Evolutionary conservation across 2,888 invertebrate species (phyloP), one percentile per base, ranked within the genome.

Genomic region (Coelopa pilipes): DNA sequence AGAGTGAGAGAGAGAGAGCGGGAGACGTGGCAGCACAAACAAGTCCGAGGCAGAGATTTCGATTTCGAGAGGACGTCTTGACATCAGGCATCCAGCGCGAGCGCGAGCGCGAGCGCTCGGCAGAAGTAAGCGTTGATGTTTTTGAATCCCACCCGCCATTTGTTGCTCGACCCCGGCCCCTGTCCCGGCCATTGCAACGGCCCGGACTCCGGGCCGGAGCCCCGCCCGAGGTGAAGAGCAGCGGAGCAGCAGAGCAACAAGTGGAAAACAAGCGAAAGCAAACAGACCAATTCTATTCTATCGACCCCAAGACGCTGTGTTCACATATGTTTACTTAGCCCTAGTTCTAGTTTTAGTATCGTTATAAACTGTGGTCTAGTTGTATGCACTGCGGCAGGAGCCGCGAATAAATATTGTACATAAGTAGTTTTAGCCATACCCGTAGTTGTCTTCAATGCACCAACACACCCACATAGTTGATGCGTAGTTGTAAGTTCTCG

Each of bases 301-400:
- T 80, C 76, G 81, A 81, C 84, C 84, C 85, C 84, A 83, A 83
- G 82, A 85, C 83, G 86, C 86, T 87, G 87, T 87, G 87, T 87
- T 87, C 87, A 87, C 81, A 81, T 82, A 83, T 73, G 72, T 74
- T 77, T 74, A 78, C 75, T 73, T 76, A 75, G 15, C 53, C 17
- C 2, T 66, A 50, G 15, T 21, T 47, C 17, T 47, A 50, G 11
- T 53, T 49, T 66, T 19, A 66, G 24, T 11, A 21, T 4, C 11
- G 21, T 47, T 19, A 47, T 34, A n/a, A 65, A 46, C 11, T n/a
- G 12, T 15, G 21, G 21, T 62, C 5, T 21, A 24, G 17, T 47
- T 66, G 24, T 66, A 66, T 50, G 21, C 24, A 21, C 5, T 3
- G 34, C 34, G 34, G 7, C 34, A 34, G 34, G 7, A 34, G 34